These are phyloP conservation scores for Scomber scombrus DNA, from an alignment of 2,113 vertebrate genomes.

Conservation along the genomic window DNA sequence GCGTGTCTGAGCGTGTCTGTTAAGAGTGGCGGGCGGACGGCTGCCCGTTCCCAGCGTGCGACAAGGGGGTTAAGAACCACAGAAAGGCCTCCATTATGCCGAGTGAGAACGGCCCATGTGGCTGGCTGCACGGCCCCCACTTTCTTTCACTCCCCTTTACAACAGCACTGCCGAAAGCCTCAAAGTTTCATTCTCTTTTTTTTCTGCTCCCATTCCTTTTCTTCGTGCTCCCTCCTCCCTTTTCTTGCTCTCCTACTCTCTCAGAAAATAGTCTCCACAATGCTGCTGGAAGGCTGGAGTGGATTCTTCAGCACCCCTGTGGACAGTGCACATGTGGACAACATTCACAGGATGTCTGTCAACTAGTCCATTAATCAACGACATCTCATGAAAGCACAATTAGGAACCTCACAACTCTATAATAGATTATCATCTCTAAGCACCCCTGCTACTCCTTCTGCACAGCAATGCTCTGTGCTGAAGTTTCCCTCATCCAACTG, in stretches of 20 bases:
- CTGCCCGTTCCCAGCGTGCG: slow-evolving; percentile 89
- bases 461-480: slow-evolving; percentile 10
- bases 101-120: slow-evolving; percentile 99
- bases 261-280: slow-evolving; percentile 78
- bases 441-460: slow-evolving; percentile 43
- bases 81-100: slow-evolving; percentile 93
- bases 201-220: slow-evolving; percentile 51
- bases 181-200: slow-evolving; percentile 77
- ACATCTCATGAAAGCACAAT: slow-evolving; percentile 77
- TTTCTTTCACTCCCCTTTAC: slow-evolving; percentile 74
- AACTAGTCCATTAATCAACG: slow-evolving; percentile 79
- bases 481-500: slow-evolving; percentile 3
- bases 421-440: slow-evolving; percentile 66
- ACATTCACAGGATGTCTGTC: slow-evolving; percentile 78
- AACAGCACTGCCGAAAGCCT: slow-evolving; percentile 72
- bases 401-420: slow-evolving; percentile 64
- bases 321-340: slow-evolving; percentile 81
- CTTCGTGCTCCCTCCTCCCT: slow-evolving; percentile 9
- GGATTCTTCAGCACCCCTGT: slow-evolving; percentile 83
- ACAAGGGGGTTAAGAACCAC: slow-evolving; percentile 93
- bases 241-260: slow-evolving; percentile 44
- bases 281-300: slow-evolving; percentile 72
- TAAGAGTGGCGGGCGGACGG: slow-evolving; percentile 81
- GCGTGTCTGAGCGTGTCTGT: slow-evolving; percentile 80
- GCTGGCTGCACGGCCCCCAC: slow-evolving; percentile 82